These are phyloP conservation scores for Mormoops blainvillei DNA, from an alignment of 2,113 vertebrate species.

Conservation along the genomic window DNA sequence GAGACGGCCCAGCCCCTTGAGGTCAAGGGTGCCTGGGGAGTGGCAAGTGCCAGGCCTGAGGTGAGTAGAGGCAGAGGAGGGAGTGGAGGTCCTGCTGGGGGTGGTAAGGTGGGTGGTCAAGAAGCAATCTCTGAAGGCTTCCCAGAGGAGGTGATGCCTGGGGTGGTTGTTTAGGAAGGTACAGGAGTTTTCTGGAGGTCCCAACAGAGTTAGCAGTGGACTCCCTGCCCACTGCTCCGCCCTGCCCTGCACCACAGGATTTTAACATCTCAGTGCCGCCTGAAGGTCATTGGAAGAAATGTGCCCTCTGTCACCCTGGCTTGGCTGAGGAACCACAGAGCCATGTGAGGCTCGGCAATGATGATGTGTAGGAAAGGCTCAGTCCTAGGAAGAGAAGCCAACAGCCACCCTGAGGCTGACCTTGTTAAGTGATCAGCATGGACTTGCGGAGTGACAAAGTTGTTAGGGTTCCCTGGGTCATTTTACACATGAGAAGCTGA, in stretches of 20 bases:
- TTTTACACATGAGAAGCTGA: background rate
- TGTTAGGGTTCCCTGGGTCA: background rate
- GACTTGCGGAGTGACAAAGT: background rate
- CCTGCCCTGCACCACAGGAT: background rate
- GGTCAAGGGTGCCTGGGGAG: background rate
- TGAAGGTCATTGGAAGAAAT: background rate
- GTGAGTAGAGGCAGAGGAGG: background rate
- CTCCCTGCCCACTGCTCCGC: background rate
- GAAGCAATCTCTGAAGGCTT: background rate
- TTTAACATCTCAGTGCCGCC: background rate
- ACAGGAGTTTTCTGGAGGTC: background rate
- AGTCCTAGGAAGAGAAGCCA: background rate
- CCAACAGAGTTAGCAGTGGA: background rate
- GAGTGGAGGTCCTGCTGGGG: background rate
- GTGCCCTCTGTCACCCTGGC: background rate
- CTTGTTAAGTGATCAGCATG: background rate
- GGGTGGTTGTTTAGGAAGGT: background rate
- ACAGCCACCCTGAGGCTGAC: background rate
- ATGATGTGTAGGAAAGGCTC: background rate
- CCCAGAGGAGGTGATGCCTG: background rate
- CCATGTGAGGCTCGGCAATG: rapidly evolving
- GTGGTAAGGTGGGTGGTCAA: background rate
- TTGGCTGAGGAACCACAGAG: background rate
- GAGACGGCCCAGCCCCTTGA: rapidly evolving
- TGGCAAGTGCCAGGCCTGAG: background rate